Evolutionary conservation across 2,888 invertebrate genomes (phyloP).

Genomic region (Drosophila mimica): DNA sequence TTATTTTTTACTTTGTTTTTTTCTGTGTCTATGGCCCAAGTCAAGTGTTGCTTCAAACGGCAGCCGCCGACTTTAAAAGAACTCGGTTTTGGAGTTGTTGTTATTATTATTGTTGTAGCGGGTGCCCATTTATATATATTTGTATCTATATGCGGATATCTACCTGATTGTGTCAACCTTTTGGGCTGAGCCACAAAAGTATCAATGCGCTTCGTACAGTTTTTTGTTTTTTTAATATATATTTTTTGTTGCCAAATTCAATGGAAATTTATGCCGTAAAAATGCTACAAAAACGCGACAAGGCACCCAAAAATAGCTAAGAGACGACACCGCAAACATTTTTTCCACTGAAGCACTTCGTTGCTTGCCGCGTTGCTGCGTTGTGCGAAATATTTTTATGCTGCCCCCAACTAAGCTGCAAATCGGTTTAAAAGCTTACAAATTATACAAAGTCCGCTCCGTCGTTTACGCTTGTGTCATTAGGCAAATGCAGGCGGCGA

Average conservation of each 20-base stretch:
- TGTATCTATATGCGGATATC: constrained; percentile 44
- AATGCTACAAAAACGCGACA: constrained; percentile 57
- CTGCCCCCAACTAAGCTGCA: constrained; percentile 74
- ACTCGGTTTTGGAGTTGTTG: constrained; percentile 32
- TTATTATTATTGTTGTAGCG: constrained; percentile 14
- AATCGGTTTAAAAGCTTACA: constrained; percentile 84
- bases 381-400: constrained; percentile 60
- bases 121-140: constrained; percentile 30
- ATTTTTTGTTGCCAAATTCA: constrained; percentile 67
- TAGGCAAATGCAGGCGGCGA: constrained; percentile 77
- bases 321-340: constrained; percentile 27
- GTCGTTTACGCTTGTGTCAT: constrained; percentile 54
- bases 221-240: constrained; percentile 19
- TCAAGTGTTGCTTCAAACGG: constrained; percentile 77
- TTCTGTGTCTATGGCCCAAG: constrained; percentile 47
- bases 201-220: constrained; percentile 45
- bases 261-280: constrained; percentile 81
- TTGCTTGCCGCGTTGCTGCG: constrained; percentile 7
- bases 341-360: constrained; percentile 61
- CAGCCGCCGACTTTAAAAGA: constrained; percentile 56
- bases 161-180: constrained; percentile 80
- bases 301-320: constrained; percentile 55
- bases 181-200: constrained; percentile 54
- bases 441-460: constrained; percentile 72
- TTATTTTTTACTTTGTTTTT: neutral